Evolutionary conservation across 2,888 invertebrate species (phyloP).

Genomic region (Penaeus monodon): DNA sequence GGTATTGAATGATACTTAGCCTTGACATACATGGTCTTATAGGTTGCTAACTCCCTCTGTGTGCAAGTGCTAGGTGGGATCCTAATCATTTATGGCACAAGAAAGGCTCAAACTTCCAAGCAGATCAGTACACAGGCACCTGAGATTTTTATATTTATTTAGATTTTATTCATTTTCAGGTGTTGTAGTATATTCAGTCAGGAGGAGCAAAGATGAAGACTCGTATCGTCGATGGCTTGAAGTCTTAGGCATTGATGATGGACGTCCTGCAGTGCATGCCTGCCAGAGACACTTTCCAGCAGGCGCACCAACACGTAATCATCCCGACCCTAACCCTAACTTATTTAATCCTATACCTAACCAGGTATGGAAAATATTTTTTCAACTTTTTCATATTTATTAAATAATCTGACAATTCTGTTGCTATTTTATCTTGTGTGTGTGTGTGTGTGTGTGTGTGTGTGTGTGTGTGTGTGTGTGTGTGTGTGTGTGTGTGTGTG

Average conservation of each 20-base stretch:
- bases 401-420: not conserved
- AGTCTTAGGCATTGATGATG: constrained; percentile 42
- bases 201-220: constrained; percentile 41
- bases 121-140: too few species aligned
- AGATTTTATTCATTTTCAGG: constrained; percentile 31
- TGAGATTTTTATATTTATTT: too few species aligned
- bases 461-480: too few species aligned
- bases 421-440: too few species aligned
- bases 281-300: constrained; percentile 63
- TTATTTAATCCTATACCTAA: constrained; percentile 61
- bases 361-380: constrained; percentile 28
- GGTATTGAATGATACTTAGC: too few species aligned
- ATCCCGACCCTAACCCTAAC: constrained; percentile 59
- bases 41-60: too few species aligned
- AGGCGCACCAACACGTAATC: constrained; percentile 61
- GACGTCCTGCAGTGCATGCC: constrained; percentile 50
- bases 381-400: not conserved
- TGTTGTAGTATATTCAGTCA: constrained; percentile 61
- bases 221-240: constrained; percentile 36
- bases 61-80: too few species aligned
- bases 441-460: not conserved
- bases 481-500: too few species aligned
- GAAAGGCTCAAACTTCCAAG: too few species aligned
- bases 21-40: too few species aligned
- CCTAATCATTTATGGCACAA: too few species aligned